phyloP scores from a whole-genome alignment of 2,113 vertebrate genomes.

The Tonatia bakeri region DNA sequence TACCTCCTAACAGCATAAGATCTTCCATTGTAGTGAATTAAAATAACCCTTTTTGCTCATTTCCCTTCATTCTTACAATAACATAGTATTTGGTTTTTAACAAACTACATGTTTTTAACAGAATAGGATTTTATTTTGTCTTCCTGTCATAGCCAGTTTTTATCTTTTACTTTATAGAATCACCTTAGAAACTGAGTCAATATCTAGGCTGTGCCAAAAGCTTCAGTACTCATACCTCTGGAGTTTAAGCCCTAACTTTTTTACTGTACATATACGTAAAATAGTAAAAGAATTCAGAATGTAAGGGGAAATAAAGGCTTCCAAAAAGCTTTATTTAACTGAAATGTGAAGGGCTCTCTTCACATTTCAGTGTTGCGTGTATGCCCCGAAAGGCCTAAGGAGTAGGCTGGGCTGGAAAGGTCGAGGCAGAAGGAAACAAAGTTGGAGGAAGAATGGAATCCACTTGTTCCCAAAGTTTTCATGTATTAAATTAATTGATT shows the following conservation, averaged over 20 bases:
- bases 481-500: background rate
- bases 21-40: conserved; percentile 15
- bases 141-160: background rate
- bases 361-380: background rate
- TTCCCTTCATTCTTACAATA: conserved; percentile 14
- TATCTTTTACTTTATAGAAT: background rate
- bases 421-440: conserved; percentile 24
- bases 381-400: background rate
- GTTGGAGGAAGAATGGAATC: background rate
- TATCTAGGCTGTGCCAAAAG: background rate
- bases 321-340: background rate
- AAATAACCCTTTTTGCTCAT: background rate
- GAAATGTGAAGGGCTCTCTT: background rate
- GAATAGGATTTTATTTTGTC: background rate
- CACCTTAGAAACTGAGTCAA: background rate
- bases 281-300: conserved; percentile 27
- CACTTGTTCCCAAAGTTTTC: background rate
- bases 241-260: background rate
- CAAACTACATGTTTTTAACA: conserved; percentile 2
- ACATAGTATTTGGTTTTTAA: background rate
- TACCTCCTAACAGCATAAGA: background rate
- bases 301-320: background rate
- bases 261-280: background rate
- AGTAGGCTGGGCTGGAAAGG: background rate
- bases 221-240: background rate